These are phyloP conservation scores for Pyrochroa serraticornis DNA, from an alignment of 2,888 invertebrate species.

Conservation along the genomic window DNA sequence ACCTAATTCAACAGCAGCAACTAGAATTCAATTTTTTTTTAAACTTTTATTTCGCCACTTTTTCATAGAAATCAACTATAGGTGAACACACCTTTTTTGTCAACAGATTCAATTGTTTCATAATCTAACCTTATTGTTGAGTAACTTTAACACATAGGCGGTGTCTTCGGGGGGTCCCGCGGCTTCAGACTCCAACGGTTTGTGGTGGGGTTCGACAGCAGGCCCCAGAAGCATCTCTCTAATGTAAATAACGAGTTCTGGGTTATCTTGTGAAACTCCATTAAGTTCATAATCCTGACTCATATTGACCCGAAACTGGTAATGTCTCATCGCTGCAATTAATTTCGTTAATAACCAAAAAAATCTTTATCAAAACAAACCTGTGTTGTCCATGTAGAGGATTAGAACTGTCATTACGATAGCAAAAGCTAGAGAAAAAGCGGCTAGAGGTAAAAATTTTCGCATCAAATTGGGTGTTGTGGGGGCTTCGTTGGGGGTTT, in stretches of 20 bases:
- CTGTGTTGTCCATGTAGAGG: slow-evolving; percentile 81
- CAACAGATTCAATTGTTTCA: slow-evolving; percentile 2
- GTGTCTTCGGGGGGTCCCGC: slow-evolving; percentile 59
- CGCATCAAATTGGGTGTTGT: slow-evolving; percentile 31
- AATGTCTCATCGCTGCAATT: slow-evolving; percentile 69
- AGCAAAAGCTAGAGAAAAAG: slow-evolving; percentile 79
- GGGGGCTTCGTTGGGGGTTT: slow-evolving; percentile 25
- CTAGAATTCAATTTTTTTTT: no score
- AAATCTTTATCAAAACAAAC: slow-evolving; percentile 56
- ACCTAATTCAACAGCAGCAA: not conserved
- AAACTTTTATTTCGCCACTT: no score
- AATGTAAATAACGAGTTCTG: slow-evolving; percentile 75
- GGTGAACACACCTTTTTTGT: no score
- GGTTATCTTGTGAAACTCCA: slow-evolving; percentile 76
- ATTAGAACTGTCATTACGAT: slow-evolving; percentile 79
- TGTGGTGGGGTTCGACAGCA: slow-evolving; percentile 58
- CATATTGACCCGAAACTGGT: slow-evolving; percentile 82
- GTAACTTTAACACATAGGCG: slow-evolving; percentile 56
- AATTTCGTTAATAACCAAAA: not conserved
- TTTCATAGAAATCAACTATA: no score
- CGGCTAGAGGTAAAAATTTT: slow-evolving; percentile 64
- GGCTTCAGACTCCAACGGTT: slow-evolving; percentile 47
- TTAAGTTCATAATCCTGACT: slow-evolving; percentile 77
- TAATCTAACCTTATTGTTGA: slow-evolving; percentile 57
- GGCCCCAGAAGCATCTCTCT: slow-evolving; percentile 71